phyloP scores from a whole-genome alignment of 2,888 invertebrate genomes.

The Diplolepis rosae region DNA sequence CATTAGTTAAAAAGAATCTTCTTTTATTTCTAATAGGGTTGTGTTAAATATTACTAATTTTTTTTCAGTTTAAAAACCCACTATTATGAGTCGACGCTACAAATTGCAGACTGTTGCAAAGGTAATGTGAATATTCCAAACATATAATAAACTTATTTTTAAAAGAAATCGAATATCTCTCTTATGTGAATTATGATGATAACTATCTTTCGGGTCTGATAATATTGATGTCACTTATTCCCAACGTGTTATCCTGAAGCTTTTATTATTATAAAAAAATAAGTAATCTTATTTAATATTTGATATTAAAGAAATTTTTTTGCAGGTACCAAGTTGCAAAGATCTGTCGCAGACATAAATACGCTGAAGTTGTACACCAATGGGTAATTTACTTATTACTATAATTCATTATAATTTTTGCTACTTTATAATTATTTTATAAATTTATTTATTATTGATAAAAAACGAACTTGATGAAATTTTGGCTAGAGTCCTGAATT shows the following conservation, averaged over 20 bases:
- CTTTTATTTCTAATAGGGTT: not conserved
- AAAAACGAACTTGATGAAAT: conserved; percentile 66
- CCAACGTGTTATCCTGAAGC: conserved; percentile 50
- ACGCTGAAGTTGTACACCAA: too few species aligned
- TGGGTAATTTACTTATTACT: not conserved
- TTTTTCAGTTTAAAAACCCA: not conserved
- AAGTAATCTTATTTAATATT: not conserved
- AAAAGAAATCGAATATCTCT: not conserved
- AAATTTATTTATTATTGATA: too few species aligned
- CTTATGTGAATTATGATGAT: conserved; percentile 51
- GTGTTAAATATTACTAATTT: not conserved
- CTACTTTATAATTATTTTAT: too few species aligned
- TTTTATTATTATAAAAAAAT: not conserved
- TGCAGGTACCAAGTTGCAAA: too few species aligned
- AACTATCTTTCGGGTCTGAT: conserved; percentile 62
- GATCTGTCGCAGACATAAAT: too few species aligned
- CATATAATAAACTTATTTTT: too few species aligned
- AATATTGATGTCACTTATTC: conserved; percentile 55
- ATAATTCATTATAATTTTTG: not conserved
- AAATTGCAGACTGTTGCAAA: not conserved
- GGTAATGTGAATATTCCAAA: too few species aligned
- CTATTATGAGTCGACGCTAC: not conserved
- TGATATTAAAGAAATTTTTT: not conserved
- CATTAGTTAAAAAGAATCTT: not conserved
- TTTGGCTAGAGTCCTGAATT: conserved; percentile 72